These are phyloP conservation scores for Trachelus iudaicus DNA, from an alignment of 2,888 invertebrate species.

Conservation along the genomic window DNA sequence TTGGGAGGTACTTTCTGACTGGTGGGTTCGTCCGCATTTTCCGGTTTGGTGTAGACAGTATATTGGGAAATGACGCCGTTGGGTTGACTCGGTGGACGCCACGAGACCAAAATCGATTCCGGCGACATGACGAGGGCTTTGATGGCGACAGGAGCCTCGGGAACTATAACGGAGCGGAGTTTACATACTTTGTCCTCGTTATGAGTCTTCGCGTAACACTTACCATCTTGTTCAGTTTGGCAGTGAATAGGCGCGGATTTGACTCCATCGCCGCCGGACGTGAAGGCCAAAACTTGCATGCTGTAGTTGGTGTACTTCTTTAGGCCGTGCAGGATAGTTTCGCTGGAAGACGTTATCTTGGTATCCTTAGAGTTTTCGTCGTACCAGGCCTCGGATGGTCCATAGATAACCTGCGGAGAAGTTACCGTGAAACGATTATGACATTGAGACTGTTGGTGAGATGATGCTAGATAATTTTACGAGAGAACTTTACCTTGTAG, in stretches of 20 bases:
- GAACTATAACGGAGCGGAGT: slow-evolving; percentile 72
- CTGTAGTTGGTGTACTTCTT: slow-evolving; percentile 97
- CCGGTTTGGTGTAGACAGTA: slow-evolving; percentile 88
- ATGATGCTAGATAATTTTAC: background rate
- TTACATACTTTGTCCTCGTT: background rate
- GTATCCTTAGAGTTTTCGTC: slow-evolving; percentile 92
- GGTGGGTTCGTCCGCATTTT: slow-evolving; percentile 73
- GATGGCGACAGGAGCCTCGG: slow-evolving; percentile 92
- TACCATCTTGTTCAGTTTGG: slow-evolving; percentile 95
- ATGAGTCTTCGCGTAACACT: slow-evolving; percentile 31
- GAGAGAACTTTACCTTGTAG: slow-evolving; percentile 73
- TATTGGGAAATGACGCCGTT: slow-evolving; percentile 95
- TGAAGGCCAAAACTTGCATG: slow-evolving; percentile 95
- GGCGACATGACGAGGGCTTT: slow-evolving; percentile 93
- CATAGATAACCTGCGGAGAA: slow-evolving; percentile 77
- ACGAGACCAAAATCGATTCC: slow-evolving; percentile 91
- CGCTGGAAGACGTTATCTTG: slow-evolving; percentile 91
- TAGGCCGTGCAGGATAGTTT: slow-evolving; percentile 92
- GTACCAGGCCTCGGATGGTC: slow-evolving; percentile 92
- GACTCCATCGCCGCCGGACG: slow-evolving; percentile 95
- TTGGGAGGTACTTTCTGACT: slow-evolving; percentile 84
- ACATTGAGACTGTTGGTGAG: background rate
- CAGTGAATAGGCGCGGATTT: slow-evolving; percentile 89
- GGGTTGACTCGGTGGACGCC: slow-evolving; percentile 92
- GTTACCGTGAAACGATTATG: background rate